phyloP scores from a whole-genome alignment of 2,797 vertebrate genomes.

The Lepus oiostolus region DNA sequence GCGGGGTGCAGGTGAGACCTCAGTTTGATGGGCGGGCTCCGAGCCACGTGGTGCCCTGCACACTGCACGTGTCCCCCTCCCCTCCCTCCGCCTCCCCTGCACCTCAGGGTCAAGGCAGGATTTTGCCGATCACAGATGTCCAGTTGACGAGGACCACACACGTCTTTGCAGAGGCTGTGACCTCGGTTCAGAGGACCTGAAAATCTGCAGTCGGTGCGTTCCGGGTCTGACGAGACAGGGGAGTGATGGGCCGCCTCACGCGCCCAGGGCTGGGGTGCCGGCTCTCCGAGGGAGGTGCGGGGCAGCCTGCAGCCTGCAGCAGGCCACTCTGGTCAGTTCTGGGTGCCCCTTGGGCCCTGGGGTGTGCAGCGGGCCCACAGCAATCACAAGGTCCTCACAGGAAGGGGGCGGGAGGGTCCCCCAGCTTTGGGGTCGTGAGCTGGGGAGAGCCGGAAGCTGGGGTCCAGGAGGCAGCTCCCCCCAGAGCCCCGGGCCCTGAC shows the following conservation, averaged over 20 bases:
- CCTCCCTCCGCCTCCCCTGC: background rate
- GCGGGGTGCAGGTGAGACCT: too few species aligned
- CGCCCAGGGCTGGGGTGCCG: background rate
- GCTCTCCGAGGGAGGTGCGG: background rate
- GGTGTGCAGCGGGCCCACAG: background rate
- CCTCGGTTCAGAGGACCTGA: background rate
- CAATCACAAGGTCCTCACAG: background rate
- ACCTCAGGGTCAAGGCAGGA: background rate
- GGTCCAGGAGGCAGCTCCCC: too few species aligned
- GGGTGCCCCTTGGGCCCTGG: accelerated
- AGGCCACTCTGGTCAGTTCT: background rate
- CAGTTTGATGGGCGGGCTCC: too few species aligned
- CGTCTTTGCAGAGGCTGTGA: background rate
- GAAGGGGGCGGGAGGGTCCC: too few species aligned
- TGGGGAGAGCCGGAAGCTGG: too few species aligned
- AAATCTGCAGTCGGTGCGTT: background rate
- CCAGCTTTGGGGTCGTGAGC: too few species aligned
- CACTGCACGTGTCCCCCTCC: too few species aligned
- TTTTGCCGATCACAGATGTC: background rate
- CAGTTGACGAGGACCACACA: background rate
- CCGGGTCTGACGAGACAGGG: background rate
- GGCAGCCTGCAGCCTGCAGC: background rate
- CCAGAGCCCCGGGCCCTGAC: too few species aligned
- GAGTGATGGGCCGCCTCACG: background rate
- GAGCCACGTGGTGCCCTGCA: too few species aligned